Conservation (phyloP, 2,797 vertebrate genomes). For the Intellagama lesueurii region DNA sequence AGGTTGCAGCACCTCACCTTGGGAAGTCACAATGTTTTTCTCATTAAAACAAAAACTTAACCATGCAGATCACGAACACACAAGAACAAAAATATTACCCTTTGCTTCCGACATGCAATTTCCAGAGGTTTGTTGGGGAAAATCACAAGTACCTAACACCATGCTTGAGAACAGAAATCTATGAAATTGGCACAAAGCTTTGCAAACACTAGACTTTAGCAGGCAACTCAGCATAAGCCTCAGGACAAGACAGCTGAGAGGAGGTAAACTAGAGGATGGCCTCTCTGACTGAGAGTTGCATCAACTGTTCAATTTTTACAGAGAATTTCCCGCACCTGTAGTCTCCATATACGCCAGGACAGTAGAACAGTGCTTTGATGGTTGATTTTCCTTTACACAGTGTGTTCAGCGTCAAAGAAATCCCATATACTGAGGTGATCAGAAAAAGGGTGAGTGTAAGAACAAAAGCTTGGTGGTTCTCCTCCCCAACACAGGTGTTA, state of each 20-base stretch:
- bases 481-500: conserved; percentile 95
- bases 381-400: conserved; percentile 85
- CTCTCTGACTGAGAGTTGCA: not conserved
- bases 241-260: not conserved
- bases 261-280: not conserved
- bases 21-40: not conserved
- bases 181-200: not conserved
- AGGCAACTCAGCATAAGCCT: not conserved
- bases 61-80: not conserved
- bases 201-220: not conserved
- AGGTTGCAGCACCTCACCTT: not conserved
- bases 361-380: conserved; percentile 89
- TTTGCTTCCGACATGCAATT: not conserved
- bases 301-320: not conserved
- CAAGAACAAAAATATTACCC: not conserved
- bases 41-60: not conserved
- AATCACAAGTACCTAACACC: not conserved
- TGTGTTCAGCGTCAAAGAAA: conserved; percentile 87
- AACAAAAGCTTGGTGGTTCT: conserved; percentile 94
- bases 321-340: conserved; percentile 85
- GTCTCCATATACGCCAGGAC: conserved; percentile 91
- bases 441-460: conserved; percentile 91
- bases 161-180: not conserved
- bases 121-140: not conserved
- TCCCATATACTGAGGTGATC: conserved; percentile 91